A percentile compares a stretch with the other conserved stretches of the same genome.
These are phyloP conservation scores for Diogma glabrata DNA, from an alignment of 2,888 invertebrate species.

Conservation along the genomic window DNA sequence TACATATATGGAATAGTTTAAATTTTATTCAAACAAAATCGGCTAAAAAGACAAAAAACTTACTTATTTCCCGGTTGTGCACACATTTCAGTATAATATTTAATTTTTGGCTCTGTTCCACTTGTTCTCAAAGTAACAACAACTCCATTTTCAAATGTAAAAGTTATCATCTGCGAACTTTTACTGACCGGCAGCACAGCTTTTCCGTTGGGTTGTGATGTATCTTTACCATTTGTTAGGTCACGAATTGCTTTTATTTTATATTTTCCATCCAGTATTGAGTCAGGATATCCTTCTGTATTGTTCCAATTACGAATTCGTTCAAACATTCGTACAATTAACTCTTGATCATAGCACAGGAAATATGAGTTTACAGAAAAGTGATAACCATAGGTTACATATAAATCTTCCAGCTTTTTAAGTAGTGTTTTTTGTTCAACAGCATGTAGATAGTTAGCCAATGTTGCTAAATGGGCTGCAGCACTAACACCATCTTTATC, in stretches of 20 bases:
- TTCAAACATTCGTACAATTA: constrained; percentile 66
- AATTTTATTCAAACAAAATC: too few species aligned
- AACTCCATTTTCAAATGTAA: constrained; percentile 77
- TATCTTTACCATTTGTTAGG: constrained; percentile 71
- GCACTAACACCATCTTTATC: constrained; percentile 97
- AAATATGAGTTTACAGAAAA: constrained; percentile 80
- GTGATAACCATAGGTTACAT: constrained; percentile 80
- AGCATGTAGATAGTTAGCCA: constrained; percentile 56
- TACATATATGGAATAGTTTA: too few species aligned
- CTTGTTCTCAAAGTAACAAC: constrained; percentile 85
- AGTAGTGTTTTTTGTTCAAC: constrained; percentile 44
- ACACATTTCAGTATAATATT: constrained; percentile 92
- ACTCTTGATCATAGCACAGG: constrained; percentile 63
- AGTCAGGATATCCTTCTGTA: constrained; percentile 55
- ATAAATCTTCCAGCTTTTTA: constrained; percentile 62
- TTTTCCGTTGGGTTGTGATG: constrained; percentile 51
- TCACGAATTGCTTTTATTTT: constrained; percentile 65
- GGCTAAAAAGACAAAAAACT: constrained; percentile 27
- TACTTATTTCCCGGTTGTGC: constrained; percentile 52
- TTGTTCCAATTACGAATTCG: constrained; percentile 62
- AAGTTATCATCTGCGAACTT: constrained; percentile 85
- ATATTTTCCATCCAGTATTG: constrained; percentile 50
- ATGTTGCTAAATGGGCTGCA: constrained; percentile 64
- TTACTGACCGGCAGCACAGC: constrained; percentile 56
- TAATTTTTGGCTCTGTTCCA: constrained; percentile 98